Evolutionary conservation across 2,888 invertebrate species (phyloP).

Genomic region (Herminia tarsipennalis): DNA sequence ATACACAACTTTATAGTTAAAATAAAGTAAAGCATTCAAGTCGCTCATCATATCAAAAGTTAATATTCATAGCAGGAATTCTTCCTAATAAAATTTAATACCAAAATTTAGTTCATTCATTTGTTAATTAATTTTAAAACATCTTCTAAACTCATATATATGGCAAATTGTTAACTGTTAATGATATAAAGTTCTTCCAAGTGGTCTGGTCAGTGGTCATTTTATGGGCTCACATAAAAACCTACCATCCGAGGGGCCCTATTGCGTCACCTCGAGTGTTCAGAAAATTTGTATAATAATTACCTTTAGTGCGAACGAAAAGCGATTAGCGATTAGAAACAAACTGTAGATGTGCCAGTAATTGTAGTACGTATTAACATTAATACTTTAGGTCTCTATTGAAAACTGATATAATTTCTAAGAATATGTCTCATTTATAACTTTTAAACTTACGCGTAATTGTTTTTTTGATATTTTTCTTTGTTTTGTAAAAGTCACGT

Average conservation of each 20-base stretch:
- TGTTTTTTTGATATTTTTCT: not conserved
- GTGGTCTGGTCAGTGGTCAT: slow-evolving; percentile 54
- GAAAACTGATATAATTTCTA: not conserved
- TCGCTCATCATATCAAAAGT: no score
- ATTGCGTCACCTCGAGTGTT: slow-evolving; percentile 69
- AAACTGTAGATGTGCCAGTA: no score
- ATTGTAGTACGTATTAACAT: no score
- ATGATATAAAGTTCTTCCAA: slow-evolving; percentile 50
- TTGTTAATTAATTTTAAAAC: not conserved
- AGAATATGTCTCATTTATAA: no score
- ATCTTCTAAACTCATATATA: slow-evolving; percentile 8
- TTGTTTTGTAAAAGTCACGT: not conserved
- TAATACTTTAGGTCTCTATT: no score
- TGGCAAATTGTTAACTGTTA: slow-evolving; percentile 32
- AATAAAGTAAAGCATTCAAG: no score
- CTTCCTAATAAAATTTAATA: no score
- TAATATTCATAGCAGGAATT: no score
- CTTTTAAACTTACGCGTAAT: no score
- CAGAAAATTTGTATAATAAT: slow-evolving; percentile 65
- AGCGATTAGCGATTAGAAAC: slow-evolving; percentile 47
- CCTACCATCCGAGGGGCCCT: slow-evolving; percentile 69
- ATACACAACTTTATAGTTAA: no score
- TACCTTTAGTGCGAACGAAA: slow-evolving; percentile 40
- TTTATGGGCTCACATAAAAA: slow-evolving; percentile 63
- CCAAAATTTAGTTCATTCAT: no score